Evolutionary conservation across 2,113 vertebrate species (phyloP).

Genomic region (Nestor notabilis): DNA sequence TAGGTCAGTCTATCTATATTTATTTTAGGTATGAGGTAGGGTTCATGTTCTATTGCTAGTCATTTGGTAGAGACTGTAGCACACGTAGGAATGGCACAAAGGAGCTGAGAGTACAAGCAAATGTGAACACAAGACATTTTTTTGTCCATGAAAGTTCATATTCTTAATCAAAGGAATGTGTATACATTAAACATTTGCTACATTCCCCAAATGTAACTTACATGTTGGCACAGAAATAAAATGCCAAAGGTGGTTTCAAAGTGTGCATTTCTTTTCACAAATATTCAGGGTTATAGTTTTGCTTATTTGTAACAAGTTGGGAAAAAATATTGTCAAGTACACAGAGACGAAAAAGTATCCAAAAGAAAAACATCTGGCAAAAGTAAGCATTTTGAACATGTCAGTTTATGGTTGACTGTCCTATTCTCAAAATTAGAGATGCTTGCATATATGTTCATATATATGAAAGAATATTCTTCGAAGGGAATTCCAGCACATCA

Average conservation of each 20-base stretch:
- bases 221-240: slow-evolving; percentile 31
- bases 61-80: background rate
- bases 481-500: background rate
- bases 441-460: background rate
- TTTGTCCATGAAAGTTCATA: slow-evolving; percentile 38
- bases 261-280: slow-evolving; percentile 30
- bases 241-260: slow-evolving; percentile 50
- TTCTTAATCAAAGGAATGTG: slow-evolving; percentile 19
- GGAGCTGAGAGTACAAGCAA: background rate
- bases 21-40: slow-evolving; percentile 23
- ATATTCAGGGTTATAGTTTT: slow-evolving; percentile 3
- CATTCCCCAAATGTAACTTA: background rate
- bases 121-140: background rate
- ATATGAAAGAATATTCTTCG: background rate
- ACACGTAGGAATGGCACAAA: background rate
- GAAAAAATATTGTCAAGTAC: slow-evolving; percentile 41
- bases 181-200: slow-evolving; percentile 22
- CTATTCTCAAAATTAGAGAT: background rate
- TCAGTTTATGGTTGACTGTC: background rate
- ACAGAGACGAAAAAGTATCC: background rate
- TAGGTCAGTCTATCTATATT: slow-evolving; percentile 42
- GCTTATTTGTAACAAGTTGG: background rate
- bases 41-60: background rate
- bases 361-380: slow-evolving; percentile 64
- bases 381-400: background rate